Evolutionary conservation across 2,888 invertebrate genomes (phyloP).

Genomic region (Catocala fraxini): DNA sequence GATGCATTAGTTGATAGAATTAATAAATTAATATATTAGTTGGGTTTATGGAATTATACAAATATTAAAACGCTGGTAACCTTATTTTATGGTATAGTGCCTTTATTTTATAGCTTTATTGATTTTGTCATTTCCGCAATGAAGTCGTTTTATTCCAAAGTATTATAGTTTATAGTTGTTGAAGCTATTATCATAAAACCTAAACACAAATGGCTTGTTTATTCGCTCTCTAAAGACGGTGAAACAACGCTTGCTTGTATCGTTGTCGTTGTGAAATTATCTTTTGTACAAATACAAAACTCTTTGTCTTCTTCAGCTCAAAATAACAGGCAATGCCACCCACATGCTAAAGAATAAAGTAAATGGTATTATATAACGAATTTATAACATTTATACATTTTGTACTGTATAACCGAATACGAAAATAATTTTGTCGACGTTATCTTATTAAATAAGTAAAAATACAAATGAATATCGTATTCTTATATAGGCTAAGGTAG

Average conservation of each 20-base stretch:
- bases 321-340: slow-evolving; percentile 13
- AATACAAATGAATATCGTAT: no score
- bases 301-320: slow-evolving; percentile 21
- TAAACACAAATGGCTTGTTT: slow-evolving; percentile 19
- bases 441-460: no score
- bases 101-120: slow-evolving; percentile 5
- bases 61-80: no score
- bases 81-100: no score
- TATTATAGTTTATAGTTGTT: slow-evolving; percentile 2
- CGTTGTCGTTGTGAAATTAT: slow-evolving; percentile 34
- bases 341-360: slow-evolving; percentile 8
- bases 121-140: slow-evolving; percentile 4
- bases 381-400: slow-evolving; percentile 1
- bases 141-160: slow-evolving; percentile 3
- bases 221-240: slow-evolving; percentile 10
- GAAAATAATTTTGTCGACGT: no score
- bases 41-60: no score
- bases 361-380: neutral
- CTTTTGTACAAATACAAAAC: slow-evolving; percentile 22
- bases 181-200: slow-evolving; percentile 15
- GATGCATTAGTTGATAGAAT: no score
- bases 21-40: no score
- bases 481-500: no score
- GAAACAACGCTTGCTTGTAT: slow-evolving; percentile 16
- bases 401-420: no score